Base-by-base conservation (phyloP, 1,140 invertebrate genomes). In the Macrobrachium nipponense region DNA sequence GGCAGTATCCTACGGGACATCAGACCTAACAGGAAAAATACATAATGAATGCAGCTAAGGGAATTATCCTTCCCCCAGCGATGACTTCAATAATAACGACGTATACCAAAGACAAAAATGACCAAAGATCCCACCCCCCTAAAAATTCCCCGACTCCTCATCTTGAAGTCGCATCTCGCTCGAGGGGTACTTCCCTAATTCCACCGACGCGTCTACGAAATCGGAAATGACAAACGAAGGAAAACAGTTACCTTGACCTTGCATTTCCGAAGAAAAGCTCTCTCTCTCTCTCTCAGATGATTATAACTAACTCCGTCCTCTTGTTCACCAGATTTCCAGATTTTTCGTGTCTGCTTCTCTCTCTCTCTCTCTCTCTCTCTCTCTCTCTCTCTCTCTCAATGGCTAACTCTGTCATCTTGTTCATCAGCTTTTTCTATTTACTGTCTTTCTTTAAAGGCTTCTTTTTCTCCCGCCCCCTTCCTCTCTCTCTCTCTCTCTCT, bases 251-350 rank as follows among this genome's bases (percentile, higher is more conserved):
- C 70, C 12, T 27, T 14, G 70, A 36, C 27, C 27, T 18, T 27
- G 70, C 70, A 73, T 73, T 73, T 27, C 70, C 36, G 51, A 73
- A 73, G 23, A 18, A 14, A 27, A 14, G 36, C 23, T 73, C 70
- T 73, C 70, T 73, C 70, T 73, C 70, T 73, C 70, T 73, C 70
- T 73, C 70, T 73, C n/a, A n/a, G n/a, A n/a, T 20, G 10, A 11
- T 70, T 27, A 12, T 70, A 10, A 11, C 10, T 20, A 12, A 18
- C 36, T 8, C 10, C n/a, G 11, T 27, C 10, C 66, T 70, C 66
- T 8, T 8, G 10, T 27, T 20, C 66, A 70, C n/a, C n/a, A 11
- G 8, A 10, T n/a, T 27, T 20, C 66, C n/a, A 10, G n/a, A 10
- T 27, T 70, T 20, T 70, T 27, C 10, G n/a, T 70, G n/a, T 12